Base-by-base conservation (phyloP, 2,113 vertebrate genomes). In the crab-eating macaque (Macaca fascicularis) region DNA sequence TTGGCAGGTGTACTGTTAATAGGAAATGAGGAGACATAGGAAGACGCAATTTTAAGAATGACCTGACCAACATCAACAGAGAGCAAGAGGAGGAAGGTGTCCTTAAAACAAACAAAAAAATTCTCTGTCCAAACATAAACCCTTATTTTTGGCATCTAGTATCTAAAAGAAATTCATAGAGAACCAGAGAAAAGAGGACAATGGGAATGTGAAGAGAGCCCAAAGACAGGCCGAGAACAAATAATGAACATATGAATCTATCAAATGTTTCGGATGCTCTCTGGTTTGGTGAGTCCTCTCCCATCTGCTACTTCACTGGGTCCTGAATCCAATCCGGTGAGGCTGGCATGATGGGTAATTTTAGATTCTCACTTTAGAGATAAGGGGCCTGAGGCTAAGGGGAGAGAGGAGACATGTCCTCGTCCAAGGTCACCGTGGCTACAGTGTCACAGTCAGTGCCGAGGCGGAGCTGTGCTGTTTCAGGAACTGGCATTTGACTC, bases 81-180 rank as follows among this genome's bases (percentile, higher is more conserved):
- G n/a, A 90, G 25, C 3, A 70, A 76, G 94, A 91, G 59, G 72
- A 43, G 0, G 22, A 10, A 27, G 38, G 20, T 4, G 3, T 1
- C 0, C 7, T 35, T 8, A 8, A 7, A 45, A 20, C 19, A 55
- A 30, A 69, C 30, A 76, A 8, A 5, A 13, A 22, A 35, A 17
- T 1, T 27, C 4, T 0, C 14, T 0, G 20, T 8, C 8, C 57
- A 57, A 35, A 25, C 0, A 0, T 1, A 40, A 13, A 8, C 19
- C 48, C 10, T 61, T 40, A 32, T 79, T 57, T 40, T 3, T 3
- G 45, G 1, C 3, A 0, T 11, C 20, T 2, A 43, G 55, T 55
- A 2, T 27, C 19, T 16, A 20, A 50, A 83, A 67, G 3, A 80
- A 27, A 59, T 8, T 52, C 52, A 3, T 38, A 32, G 64, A 85